phyloP scores from a whole-genome alignment of 2,888 invertebrate genomes.

The Epirrhoe alternata region DNA sequence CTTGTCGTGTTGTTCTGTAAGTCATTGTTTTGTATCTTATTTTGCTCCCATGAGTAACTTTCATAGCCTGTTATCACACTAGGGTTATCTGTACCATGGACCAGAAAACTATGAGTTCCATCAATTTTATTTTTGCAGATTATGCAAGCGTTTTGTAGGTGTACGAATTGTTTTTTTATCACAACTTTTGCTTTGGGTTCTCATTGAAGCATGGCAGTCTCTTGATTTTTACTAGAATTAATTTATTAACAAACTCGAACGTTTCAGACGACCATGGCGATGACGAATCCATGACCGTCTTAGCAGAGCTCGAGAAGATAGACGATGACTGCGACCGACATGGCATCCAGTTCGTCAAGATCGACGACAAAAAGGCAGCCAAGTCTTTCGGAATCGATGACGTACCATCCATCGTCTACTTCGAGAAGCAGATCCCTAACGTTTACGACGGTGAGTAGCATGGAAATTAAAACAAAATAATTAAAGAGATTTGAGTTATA shows the following conservation, averaged over 20 bases:
- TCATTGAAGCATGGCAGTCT: too few relatives aligned
- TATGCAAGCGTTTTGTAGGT: too few relatives aligned
- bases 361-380: constrained; percentile 94
- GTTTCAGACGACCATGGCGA: constrained; percentile 94
- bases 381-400: constrained; percentile 94
- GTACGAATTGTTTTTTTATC: too few relatives aligned
- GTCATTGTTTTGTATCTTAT: constrained; percentile 55
- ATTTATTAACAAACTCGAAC: neutral
- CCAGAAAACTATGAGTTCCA: too few relatives aligned
- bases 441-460: constrained; percentile 91
- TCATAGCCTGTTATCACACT: too few relatives aligned
- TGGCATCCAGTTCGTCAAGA: constrained; percentile 97
- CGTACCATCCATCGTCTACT: constrained; percentile 94
- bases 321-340: constrained; percentile 97
- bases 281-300: constrained; percentile 93
- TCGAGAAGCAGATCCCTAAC: constrained; percentile 96
- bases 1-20: constrained; percentile 96
- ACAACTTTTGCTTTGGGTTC: too few relatives aligned
- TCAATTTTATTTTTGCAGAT: too few relatives aligned
- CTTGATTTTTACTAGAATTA: neutral
- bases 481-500: too few relatives aligned
- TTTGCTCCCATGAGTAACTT: too few relatives aligned
- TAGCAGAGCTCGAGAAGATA: constrained; percentile 95
- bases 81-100: too few relatives aligned
- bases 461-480: neutral